Percentiles rank a stretch among this genome's conserved stretches.
Conservation (phyloP, 2,888 invertebrate species). For the Podotricha telesiphe region DNA sequence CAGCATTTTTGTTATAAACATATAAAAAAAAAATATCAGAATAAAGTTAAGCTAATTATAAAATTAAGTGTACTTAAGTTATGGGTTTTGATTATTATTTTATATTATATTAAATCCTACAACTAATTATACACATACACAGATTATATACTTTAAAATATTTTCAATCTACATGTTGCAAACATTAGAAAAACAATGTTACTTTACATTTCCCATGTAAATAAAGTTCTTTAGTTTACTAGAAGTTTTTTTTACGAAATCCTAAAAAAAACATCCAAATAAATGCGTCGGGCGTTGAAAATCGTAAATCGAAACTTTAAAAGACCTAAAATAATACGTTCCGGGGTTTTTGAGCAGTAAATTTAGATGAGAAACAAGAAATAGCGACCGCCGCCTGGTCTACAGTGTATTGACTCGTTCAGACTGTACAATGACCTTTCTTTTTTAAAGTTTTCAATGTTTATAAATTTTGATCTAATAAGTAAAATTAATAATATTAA, state of each 20-base stretch:
- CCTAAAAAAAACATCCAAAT: constrained; percentile 16
- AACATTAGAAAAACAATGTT: no score
- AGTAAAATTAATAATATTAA: background rate
- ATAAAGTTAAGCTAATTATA: no score
- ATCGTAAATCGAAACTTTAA: constrained; percentile 36
- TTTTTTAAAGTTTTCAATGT: constrained; percentile 19
- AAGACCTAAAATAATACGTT: constrained; percentile 28
- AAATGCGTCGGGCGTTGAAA: constrained; percentile 29
- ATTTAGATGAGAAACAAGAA: constrained; percentile 25
- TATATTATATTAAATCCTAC: no score
- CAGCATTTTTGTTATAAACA: no score
- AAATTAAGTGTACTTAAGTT: no score
- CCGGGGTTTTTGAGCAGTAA: constrained; percentile 29
- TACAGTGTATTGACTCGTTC: constrained; percentile 22
- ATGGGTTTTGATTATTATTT: no score
- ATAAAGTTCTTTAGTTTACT: background rate
- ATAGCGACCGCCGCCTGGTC: constrained; percentile 26
- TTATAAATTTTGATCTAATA: constrained; percentile 3
- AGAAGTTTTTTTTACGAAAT: constrained; percentile 4
- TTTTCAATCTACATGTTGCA: no score
- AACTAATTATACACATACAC: no score
- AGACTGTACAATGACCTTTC: constrained; percentile 22
- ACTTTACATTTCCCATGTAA: background rate
- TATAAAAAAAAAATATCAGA: no score
- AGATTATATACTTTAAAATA: no score